These are phyloP conservation scores for Hydroisotoma schaefferi DNA, from an alignment of 2,888 invertebrate genomes.

Conservation along the genomic window DNA sequence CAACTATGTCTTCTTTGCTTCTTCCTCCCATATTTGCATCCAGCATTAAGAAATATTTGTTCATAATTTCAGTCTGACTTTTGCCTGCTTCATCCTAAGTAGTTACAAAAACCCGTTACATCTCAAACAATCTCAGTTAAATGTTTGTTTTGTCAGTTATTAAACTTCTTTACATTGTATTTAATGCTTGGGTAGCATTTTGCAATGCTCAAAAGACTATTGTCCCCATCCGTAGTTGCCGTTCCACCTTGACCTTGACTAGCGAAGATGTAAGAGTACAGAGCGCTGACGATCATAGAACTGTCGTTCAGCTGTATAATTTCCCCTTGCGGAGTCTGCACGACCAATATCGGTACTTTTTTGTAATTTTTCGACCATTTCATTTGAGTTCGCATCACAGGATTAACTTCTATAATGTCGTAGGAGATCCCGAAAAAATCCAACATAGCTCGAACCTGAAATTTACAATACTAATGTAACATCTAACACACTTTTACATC, in stretches of 20 bases:
- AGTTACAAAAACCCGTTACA: neutral
- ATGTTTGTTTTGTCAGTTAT: conserved; percentile 1
- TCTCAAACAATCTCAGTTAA: neutral
- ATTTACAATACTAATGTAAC: conserved; percentile 20
- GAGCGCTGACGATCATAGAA: conserved; percentile 82
- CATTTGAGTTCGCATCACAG: conserved; percentile 83
- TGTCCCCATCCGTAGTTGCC: conserved; percentile 55
- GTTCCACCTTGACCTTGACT: conserved; percentile 3
- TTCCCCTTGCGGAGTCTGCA: conserved; percentile 56
- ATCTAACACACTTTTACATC: conserved; percentile 49
- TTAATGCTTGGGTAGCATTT: conserved; percentile 72
- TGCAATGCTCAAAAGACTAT: conserved; percentile 65
- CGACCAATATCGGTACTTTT: conserved; percentile 89
- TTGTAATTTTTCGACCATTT: conserved; percentile 84
- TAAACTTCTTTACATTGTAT: conserved; percentile 53
- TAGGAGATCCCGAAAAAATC: conserved; percentile 92
- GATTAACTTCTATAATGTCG: conserved; percentile 95
- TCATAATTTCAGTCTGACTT: conserved; percentile 70
- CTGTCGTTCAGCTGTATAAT: conserved; percentile 85
- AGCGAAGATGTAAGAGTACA: conserved; percentile 67
- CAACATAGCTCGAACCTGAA: conserved; percentile 67
- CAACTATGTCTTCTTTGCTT: conserved; percentile 53
- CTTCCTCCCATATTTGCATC: conserved; percentile 55
- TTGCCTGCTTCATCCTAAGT: conserved; percentile 63
- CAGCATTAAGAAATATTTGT: conserved; percentile 84